Evolutionary conservation across 2,888 invertebrate species (phyloP).

Genomic region (Stenichneumon culpator): DNA sequence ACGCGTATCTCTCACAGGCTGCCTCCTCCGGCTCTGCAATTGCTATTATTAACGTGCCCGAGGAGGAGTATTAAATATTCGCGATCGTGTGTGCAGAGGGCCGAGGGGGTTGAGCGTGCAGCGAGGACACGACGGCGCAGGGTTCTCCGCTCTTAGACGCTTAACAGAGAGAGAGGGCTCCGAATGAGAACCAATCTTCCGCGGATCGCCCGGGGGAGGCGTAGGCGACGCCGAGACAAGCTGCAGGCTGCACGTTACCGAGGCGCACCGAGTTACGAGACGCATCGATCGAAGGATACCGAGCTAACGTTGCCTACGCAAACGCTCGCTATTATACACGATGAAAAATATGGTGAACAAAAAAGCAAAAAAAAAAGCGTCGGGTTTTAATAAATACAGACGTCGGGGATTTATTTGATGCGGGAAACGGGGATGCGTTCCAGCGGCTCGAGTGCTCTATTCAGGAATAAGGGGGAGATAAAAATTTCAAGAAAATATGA

Average conservation of each 20-base stretch:
- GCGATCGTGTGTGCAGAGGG: background rate
- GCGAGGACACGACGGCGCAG: background rate
- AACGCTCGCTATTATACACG: conserved; percentile 7
- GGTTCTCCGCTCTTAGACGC: background rate
- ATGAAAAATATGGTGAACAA: conserved; percentile 11
- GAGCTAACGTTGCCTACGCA: conserved; percentile 20
- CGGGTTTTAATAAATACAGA: conserved; percentile 8
- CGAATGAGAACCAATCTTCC: conserved; percentile 17
- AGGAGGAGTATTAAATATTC: conserved; percentile 52
- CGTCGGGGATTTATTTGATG: background rate
- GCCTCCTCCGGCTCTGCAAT: conserved; percentile 29
- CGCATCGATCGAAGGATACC: conserved; percentile 56
- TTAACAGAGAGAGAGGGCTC: no score
- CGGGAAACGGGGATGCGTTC: background rate
- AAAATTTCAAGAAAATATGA: background rate
- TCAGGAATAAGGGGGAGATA: background rate
- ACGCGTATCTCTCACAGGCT: conserved; percentile 22
- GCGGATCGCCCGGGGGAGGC: conserved; percentile 12
- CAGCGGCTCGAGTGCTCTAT: background rate
- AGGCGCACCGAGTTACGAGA: conserved; percentile 59
- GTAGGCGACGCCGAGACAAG: conserved; percentile 62
- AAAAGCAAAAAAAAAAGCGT: conserved; percentile 14
- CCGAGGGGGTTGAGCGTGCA: conserved; percentile 8
- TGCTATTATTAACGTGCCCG: conserved; percentile 62
- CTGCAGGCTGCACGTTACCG: conserved; percentile 45